Percentiles rank a stretch among this genome's conserved stretches.
Conservation (phyloP, 2,888 invertebrate genomes). For the Chrysolina oricalcia region DNA sequence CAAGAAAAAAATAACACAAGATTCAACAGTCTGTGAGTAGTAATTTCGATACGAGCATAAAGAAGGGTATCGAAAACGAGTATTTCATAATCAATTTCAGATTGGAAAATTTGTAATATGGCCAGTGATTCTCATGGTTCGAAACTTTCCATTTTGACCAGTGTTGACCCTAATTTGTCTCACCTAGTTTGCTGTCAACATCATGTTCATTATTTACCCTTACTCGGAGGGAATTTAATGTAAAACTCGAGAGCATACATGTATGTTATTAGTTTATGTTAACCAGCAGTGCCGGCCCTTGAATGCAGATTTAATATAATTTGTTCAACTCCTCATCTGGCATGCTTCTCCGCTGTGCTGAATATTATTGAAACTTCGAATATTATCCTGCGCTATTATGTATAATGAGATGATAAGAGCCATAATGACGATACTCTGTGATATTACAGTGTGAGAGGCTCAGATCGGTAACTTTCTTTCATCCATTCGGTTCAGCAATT, state of each 20-base stretch:
- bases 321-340: background rate
- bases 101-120: background rate
- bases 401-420: background rate
- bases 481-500: no score
- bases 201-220: slow-evolving; percentile 3
- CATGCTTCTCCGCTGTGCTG: background rate
- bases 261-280: slow-evolving; percentile 2
- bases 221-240: background rate
- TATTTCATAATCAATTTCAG: background rate
- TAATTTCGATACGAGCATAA: no score
- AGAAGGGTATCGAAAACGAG: background rate
- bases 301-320: slow-evolving; percentile 6
- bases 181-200: background rate
- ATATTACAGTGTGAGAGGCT: no score
- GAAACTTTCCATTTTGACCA: background rate
- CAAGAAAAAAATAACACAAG: no score
- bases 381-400: background rate
- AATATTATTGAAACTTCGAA: slow-evolving; percentile 4
- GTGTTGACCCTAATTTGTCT: background rate
- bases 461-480: no score
- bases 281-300: background rate
- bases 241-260: background rate
- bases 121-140: background rate
- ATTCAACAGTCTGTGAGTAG: no score
- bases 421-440: background rate